These are phyloP conservation scores for Heteromyza rotundicornis DNA, from an alignment of 2,888 invertebrate genomes.

Conservation along the genomic window DNA sequence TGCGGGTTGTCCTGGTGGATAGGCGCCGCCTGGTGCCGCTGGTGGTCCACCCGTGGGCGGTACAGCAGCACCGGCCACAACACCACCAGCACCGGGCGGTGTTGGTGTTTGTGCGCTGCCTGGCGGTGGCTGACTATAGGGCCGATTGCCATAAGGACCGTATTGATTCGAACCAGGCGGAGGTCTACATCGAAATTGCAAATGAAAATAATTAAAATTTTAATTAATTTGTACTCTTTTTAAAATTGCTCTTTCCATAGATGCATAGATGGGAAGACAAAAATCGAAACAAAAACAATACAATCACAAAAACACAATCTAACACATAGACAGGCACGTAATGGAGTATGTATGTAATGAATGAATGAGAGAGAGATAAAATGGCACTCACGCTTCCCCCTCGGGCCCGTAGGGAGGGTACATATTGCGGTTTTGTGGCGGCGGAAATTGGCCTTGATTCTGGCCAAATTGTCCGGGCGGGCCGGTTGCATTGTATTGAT, in stretches of 20 bases:
- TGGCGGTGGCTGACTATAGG: conserved; percentile 61
- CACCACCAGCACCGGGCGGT: conserved; percentile 57
- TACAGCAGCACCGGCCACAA: conserved; percentile 41
- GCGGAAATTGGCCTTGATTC: conserved; percentile 67
- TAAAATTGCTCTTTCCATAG: no score
- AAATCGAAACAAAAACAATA: conserved; percentile 1
- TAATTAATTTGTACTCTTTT: not conserved
- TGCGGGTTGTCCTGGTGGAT: conserved; percentile 63
- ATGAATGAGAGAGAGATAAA: conserved; percentile 29
- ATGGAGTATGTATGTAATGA: not conserved
- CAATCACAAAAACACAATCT: conserved; percentile 13
- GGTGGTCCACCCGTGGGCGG: conserved; percentile 59
- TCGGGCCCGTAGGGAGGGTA: conserved; percentile 80
- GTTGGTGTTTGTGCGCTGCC: conserved; percentile 65
- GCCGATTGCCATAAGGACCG: conserved; percentile 58
- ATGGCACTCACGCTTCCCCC: conserved; percentile 68
- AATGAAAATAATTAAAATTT: not conserved
- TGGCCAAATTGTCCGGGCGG: conserved; percentile 67
- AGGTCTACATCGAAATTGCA: conserved; percentile 42
- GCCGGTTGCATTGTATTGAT: conserved; percentile 67
- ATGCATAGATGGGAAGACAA: not conserved
- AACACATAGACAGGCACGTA: not conserved
- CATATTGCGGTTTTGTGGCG: conserved; percentile 77
- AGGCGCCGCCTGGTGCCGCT: conserved; percentile 61
- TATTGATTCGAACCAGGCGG: conserved; percentile 63